Conservation (phyloP, 2,113 vertebrate species). For the Emydocephalus ijimae region DNA sequence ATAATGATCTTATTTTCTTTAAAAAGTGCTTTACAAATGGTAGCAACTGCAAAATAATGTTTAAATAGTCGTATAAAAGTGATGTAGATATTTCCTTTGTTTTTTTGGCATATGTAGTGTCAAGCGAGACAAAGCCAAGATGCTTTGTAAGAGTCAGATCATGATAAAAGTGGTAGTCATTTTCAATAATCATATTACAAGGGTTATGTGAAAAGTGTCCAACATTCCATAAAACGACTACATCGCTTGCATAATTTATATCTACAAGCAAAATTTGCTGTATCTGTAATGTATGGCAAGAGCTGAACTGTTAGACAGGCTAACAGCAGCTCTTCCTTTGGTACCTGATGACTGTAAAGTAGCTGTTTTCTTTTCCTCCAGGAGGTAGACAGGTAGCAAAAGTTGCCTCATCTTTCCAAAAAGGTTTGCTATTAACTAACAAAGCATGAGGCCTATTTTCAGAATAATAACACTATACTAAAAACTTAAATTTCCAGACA, state of each 20-base stretch:
- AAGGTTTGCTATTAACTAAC: background rate
- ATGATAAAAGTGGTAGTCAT: background rate
- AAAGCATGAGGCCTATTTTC: background rate
- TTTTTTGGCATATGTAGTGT: background rate
- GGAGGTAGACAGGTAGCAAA: background rate
- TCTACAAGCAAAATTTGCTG: background rate
- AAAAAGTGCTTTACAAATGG: background rate
- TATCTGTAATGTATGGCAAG: background rate
- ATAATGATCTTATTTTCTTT: background rate
- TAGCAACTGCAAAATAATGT: background rate
- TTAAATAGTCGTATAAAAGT: background rate
- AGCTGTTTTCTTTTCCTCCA: background rate
- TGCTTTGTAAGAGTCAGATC: background rate
- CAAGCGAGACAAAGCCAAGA: background rate
- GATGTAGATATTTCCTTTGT: background rate
- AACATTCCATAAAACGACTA: background rate
- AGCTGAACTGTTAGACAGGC: background rate
- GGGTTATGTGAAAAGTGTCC: background rate
- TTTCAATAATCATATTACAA: background rate
- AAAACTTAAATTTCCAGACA: background rate
- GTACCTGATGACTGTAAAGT: background rate
- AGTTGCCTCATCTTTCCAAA: background rate
- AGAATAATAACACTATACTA: background rate
- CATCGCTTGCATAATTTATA: background rate
- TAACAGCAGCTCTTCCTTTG: background rate